Evolutionary conservation across 1,140 invertebrate species (phyloP).

Genomic region (Holcopasites calliopsidis): DNA sequence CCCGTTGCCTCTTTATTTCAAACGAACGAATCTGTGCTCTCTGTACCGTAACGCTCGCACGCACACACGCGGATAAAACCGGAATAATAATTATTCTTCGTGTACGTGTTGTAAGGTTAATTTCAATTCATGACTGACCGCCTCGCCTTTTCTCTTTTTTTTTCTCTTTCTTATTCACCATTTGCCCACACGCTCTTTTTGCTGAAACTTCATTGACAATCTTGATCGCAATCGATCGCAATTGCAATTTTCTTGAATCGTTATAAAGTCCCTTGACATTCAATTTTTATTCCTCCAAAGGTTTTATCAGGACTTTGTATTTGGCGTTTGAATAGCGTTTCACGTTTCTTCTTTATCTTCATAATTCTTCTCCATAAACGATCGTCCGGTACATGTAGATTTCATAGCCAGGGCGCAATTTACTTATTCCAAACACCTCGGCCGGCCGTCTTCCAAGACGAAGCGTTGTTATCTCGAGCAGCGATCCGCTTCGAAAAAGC

Average conservation of each 20-base stretch:
- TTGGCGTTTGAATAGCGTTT: no score
- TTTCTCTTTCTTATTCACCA: not conserved
- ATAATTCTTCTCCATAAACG: not conserved
- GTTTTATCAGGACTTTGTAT: no score
- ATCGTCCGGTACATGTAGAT: not conserved
- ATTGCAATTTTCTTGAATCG: not conserved
- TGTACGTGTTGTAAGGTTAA: slow-evolving; percentile 7
- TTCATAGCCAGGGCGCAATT: not conserved
- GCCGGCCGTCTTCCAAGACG: not conserved
- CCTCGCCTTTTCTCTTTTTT: not conserved
- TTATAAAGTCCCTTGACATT: not conserved
- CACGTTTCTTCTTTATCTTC: not conserved
- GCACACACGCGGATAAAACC: not conserved
- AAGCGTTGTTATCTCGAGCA: slow-evolving; percentile 26
- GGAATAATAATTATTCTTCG: slow-evolving; percentile 8
- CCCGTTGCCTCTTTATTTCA: slow-evolving; percentile 12
- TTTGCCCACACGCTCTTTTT: not conserved
- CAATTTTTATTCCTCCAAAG: no score
- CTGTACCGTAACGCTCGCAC: slow-evolving; percentile 7
- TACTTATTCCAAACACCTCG: slow-evolving; percentile 2
- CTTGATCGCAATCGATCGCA: not conserved
- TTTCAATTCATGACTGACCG: not conserved
- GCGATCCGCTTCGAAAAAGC: slow-evolving; percentile 40
- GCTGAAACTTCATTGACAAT: not conserved
- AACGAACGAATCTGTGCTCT: slow-evolving; percentile 13